phyloP scores from a whole-genome alignment of 2,888 invertebrate species.

The Luperina testacea region DNA sequence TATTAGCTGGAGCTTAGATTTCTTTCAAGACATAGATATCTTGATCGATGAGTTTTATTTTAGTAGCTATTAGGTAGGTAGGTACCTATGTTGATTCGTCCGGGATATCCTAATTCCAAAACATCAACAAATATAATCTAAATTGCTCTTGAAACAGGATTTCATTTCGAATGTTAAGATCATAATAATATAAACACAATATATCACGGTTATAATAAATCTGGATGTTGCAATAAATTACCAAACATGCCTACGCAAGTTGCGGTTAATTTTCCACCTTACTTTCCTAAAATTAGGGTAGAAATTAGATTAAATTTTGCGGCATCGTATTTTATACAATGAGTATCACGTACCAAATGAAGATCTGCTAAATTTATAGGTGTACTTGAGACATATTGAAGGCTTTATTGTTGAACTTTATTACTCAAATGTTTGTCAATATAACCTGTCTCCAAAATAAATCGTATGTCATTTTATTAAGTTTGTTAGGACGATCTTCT shows the following conservation, averaged over 20 bases:
- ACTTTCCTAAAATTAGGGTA: fast-evolving
- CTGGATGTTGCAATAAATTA: constrained; percentile 28
- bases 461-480: constrained; percentile 14
- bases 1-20: neutral
- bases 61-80: no score
- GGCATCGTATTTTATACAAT: neutral
- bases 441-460: constrained; percentile 24
- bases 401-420: constrained; percentile 24
- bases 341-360: constrained; percentile 14
- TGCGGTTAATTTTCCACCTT: constrained; percentile 2
- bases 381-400: constrained; percentile 36
- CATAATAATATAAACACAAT: neutral
- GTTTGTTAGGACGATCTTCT: constrained; percentile 13
- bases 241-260: neutral
- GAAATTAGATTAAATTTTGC: neutral
- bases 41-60: no score
- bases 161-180: neutral
- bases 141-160: neutral
- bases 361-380: constrained; percentile 30
- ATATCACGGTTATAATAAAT: constrained; percentile 40
- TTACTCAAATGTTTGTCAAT: constrained; percentile 31
- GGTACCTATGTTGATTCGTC: no score
- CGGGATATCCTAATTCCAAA: neutral
- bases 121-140: no score
- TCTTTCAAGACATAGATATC: neutral